These are phyloP conservation scores for Cheilosia vulpina DNA, from an alignment of 2,888 invertebrate species.

Conservation along the genomic window DNA sequence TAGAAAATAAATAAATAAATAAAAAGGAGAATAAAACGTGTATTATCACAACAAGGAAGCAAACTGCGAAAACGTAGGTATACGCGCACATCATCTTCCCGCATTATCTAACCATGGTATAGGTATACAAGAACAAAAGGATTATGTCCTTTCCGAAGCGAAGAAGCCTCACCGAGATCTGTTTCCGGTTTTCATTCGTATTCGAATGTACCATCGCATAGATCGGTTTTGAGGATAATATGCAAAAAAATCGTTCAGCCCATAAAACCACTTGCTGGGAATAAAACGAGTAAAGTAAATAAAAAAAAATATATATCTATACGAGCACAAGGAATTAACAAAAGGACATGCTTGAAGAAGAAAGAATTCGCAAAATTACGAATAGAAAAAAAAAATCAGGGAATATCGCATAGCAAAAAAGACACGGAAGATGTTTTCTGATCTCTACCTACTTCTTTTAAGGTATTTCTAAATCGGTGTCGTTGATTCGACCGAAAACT, in stretches of 20 bases:
- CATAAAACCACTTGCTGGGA: conserved; percentile 71
- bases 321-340: conserved; percentile 35
- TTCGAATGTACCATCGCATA: conserved; percentile 26
- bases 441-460: too few species aligned
- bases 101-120: conserved; percentile 72
- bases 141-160: conserved; percentile 43
- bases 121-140: conserved; percentile 68
- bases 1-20: conserved; percentile 15
- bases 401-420: conserved; percentile 3
- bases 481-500: too few species aligned
- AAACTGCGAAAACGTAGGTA: conserved; percentile 34
- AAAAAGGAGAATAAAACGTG: conserved; percentile 22
- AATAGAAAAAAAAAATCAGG: conserved; percentile 15
- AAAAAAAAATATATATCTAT: conserved; percentile 13
- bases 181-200: conserved; percentile 66
- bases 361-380: neutral
- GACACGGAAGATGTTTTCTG: too few species aligned
- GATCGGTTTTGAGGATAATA: conserved; percentile 18
- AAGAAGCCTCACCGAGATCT: conserved; percentile 38
- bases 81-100: conserved; percentile 65
- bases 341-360: conserved; percentile 33
- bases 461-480: too few species aligned
- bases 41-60: conserved; percentile 68
- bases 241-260: conserved; percentile 36
- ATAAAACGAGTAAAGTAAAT: conserved; percentile 52